Percentiles rank a stretch among this genome's conserved stretches.
phyloP scores from a whole-genome alignment of 2,888 invertebrate species.

The Amphipyra berbera region DNA sequence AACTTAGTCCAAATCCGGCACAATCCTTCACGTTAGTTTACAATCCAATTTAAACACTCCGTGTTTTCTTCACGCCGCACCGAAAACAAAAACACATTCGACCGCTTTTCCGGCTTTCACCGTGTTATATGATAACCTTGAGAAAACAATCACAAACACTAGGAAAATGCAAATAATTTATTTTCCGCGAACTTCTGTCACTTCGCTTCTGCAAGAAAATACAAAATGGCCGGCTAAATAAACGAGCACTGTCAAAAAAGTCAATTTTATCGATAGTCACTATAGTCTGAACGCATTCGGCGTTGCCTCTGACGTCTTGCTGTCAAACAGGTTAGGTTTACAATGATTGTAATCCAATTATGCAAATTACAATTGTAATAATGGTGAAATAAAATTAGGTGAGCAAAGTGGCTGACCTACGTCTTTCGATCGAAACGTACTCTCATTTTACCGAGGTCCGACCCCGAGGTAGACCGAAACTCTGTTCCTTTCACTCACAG shows the following conservation, averaged over 20 bases:
- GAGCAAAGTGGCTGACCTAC: conserved; percentile 48
- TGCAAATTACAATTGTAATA: conserved; percentile 67
- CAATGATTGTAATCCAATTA: conserved; percentile 66
- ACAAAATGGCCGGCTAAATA: conserved; percentile 86
- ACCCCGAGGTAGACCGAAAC: conserved; percentile 69
- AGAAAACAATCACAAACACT: conserved; percentile 49
- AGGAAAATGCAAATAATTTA: conserved; percentile 68
- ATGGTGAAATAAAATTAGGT: conserved; percentile 47
- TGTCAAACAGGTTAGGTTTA: conserved; percentile 49
- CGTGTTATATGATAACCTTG: conserved; percentile 46
- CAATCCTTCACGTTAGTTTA: conserved; percentile 31
- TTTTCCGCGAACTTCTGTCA: conserved; percentile 78
- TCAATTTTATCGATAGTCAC: conserved; percentile 37
- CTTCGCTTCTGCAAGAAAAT: conserved; percentile 71
- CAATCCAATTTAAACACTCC: conserved; percentile 36
- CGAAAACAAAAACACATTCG: conserved; percentile 28
- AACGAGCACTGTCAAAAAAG: conserved; percentile 64
- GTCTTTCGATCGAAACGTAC: conserved; percentile 62
- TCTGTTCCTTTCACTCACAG: conserved; percentile 79
- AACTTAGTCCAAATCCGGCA: conserved; percentile 35
- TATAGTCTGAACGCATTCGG: conserved; percentile 28
- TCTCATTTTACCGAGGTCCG: conserved; percentile 47
- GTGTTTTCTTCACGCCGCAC: conserved; percentile 14
- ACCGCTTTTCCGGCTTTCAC: conserved; percentile 39
- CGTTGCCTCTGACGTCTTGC: conserved; percentile 40